Evolutionary conservation across 2,113 vertebrate species (phyloP).

Genomic region (Centropristis striata): DNA sequence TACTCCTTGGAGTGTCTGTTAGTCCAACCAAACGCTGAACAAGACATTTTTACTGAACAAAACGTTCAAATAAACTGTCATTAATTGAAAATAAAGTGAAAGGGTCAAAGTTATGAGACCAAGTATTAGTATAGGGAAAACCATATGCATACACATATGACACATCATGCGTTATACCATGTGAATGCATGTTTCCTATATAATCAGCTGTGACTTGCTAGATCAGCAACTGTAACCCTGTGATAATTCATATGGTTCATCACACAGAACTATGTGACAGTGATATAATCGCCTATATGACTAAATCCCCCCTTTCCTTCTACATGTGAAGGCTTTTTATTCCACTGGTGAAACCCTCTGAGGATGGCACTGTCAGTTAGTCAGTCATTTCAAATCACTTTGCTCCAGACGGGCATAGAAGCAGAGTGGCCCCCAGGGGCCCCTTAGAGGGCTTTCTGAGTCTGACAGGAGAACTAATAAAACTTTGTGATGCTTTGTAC

Average conservation of each 20-base stretch:
- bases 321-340: constrained; percentile 6
- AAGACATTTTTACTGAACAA: too few species aligned
- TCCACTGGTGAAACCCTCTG: background rate
- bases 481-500: background rate
- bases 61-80: too few species aligned
- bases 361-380: constrained; percentile 10
- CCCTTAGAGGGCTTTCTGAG: background rate
- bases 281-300: constrained; percentile 12
- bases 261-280: constrained; percentile 1
- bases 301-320: constrained; percentile 2
- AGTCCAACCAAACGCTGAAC: too few species aligned
- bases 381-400: constrained; percentile 36
- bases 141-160: too few species aligned
- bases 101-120: too few species aligned
- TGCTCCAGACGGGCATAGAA: background rate
- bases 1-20: too few species aligned
- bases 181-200: background rate
- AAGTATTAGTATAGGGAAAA: too few species aligned
- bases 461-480: constrained; percentile 18
- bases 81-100: too few species aligned
- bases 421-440: background rate
- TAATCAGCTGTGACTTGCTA: constrained; percentile 30
- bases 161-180: background rate
- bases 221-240: constrained; percentile 12
- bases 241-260: background rate